Conservation (phyloP, 2,888 invertebrate species). For the Acanthacorydalis orientalis region DNA sequence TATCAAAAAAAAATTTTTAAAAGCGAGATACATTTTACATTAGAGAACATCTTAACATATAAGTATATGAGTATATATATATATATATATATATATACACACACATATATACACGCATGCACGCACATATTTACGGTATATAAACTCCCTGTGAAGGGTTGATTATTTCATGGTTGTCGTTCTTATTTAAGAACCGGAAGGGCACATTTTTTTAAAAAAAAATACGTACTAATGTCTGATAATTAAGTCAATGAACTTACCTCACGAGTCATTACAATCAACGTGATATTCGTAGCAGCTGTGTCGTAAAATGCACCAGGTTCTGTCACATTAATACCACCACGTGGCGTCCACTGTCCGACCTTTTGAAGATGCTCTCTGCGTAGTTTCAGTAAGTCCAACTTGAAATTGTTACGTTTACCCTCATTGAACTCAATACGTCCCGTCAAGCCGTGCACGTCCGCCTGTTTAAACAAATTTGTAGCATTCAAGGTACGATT, state of each 20-base stretch:
- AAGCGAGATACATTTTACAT: too few species aligned
- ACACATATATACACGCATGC: too few species aligned
- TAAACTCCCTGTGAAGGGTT: too few species aligned
- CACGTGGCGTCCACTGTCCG: slow-evolving; percentile 62
- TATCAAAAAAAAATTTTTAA: too few species aligned
- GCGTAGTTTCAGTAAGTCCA: slow-evolving; percentile 69
- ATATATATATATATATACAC: too few species aligned
- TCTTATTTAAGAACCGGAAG: too few species aligned
- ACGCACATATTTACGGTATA: too few species aligned
- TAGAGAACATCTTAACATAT: too few species aligned
- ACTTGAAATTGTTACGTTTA: slow-evolving; percentile 62
- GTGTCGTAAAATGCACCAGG: slow-evolving; percentile 72
- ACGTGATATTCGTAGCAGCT: slow-evolving; percentile 67
- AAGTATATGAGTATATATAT: too few species aligned
- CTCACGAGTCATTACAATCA: slow-evolving; percentile 81
- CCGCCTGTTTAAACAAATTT: slow-evolving; percentile 36
- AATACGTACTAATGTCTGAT: background rate
- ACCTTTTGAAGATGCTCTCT: slow-evolving; percentile 65
- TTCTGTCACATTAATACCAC: slow-evolving; percentile 68
- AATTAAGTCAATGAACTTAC: slow-evolving; percentile 28
- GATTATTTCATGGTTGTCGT: too few species aligned
- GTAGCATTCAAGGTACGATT: too few species aligned
- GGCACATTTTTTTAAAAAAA: too few species aligned
- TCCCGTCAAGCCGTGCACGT: slow-evolving; percentile 75
- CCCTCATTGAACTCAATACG: slow-evolving; percentile 76